Conservation (phyloP, 2,888 invertebrate species). For the Anticlea derivata region DNA sequence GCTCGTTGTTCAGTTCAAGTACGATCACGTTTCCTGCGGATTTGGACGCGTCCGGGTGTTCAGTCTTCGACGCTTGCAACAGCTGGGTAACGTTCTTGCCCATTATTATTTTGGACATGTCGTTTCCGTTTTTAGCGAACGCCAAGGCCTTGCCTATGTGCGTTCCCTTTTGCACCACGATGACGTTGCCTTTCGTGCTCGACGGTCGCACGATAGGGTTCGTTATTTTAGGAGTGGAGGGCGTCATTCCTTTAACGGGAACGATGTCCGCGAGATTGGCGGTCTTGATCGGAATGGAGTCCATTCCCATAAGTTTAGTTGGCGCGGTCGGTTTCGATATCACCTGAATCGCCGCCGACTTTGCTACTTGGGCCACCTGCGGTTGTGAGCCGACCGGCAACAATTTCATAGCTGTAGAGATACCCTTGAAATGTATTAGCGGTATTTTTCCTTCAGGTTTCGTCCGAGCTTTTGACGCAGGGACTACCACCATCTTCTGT, state of each 20-base stretch:
- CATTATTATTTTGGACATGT: slow-evolving; percentile 80
- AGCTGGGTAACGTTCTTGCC: slow-evolving; percentile 78
- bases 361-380: slow-evolving; percentile 48
- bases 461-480: slow-evolving; percentile 65
- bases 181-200: slow-evolving; percentile 82
- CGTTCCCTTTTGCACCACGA: slow-evolving; percentile 84
- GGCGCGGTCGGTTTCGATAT: slow-evolving; percentile 64
- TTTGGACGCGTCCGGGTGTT: slow-evolving; percentile 63
- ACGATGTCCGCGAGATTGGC: slow-evolving; percentile 77
- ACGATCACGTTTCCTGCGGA: slow-evolving; percentile 75
- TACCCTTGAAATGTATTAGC: slow-evolving; percentile 73
- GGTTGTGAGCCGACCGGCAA: slow-evolving; percentile 73
- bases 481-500: slow-evolving; percentile 79
- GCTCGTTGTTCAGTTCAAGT: slow-evolving; percentile 76
- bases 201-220: slow-evolving; percentile 74
- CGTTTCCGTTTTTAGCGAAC: slow-evolving; percentile 75
- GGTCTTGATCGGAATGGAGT: slow-evolving; percentile 60
- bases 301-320: slow-evolving; percentile 59
- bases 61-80: slow-evolving; percentile 68
- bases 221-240: slow-evolving; percentile 67
- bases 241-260: slow-evolving; percentile 71
- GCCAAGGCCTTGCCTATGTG: slow-evolving; percentile 76
- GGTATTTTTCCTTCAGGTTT: slow-evolving; percentile 73
- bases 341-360: slow-evolving; percentile 58
- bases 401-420: slow-evolving; percentile 75